Evolutionary conservation across 2,797 vertebrate species (phyloP).

Genomic region (Chelonia mydas): DNA sequence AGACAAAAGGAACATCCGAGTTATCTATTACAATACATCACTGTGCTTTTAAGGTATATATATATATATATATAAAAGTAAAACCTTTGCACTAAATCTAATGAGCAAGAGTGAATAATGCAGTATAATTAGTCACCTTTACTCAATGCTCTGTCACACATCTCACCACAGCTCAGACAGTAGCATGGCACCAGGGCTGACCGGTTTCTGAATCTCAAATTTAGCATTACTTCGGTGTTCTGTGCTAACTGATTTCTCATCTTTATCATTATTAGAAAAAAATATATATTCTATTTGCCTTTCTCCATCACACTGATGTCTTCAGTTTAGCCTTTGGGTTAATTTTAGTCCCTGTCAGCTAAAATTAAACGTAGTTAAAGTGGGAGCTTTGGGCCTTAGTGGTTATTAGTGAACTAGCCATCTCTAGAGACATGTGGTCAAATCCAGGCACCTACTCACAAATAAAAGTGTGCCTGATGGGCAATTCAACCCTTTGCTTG

Average conservation of each 20-base stretch:
- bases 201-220: constrained; percentile 69
- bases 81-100: constrained; percentile 66
- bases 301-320: not conserved
- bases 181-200: constrained; percentile 65
- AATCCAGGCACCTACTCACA: not conserved
- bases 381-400: not conserved
- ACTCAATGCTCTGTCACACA: constrained; percentile 64
- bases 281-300: not conserved
- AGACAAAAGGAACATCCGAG: constrained; percentile 67
- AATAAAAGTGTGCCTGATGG: not conserved
- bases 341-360: constrained; percentile 23
- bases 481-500: not conserved
- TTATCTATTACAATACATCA: constrained; percentile 60
- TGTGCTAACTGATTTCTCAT: constrained; percentile 39
- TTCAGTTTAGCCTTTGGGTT: not conserved
- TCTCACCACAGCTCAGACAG: constrained; percentile 70
- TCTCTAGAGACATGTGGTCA: constrained; percentile 13
- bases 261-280: constrained; percentile 18
- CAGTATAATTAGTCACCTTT: constrained; percentile 73
- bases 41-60: constrained; percentile 17
- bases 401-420: not conserved
- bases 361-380: constrained; percentile 5
- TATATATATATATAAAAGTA: constrained; percentile 66
- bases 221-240: constrained; percentile 55
- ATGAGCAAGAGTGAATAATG: constrained; percentile 75